Base-by-base conservation (phyloP, 1,140 invertebrate genomes). In the Drosophila seguyi region DNA sequence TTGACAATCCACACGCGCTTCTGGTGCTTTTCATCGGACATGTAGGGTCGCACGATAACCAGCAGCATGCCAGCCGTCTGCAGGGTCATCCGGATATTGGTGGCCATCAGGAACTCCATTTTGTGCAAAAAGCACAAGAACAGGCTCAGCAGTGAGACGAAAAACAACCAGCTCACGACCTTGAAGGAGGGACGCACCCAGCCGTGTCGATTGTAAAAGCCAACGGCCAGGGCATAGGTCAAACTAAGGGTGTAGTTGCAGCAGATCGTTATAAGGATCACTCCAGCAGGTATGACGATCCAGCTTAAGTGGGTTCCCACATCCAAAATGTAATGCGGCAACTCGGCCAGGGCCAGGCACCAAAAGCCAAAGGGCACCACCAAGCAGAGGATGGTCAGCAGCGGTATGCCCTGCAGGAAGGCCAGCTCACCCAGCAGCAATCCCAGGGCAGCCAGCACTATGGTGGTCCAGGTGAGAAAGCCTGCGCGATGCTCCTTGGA, bases 121-220 rank as follows among this genome's bases (percentile, higher is more conserved):
- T 18, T 96, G 77, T n/a, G 96, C 81, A 20, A 97, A 96, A 93
- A 97, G 97, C 29, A 27, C 4, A 69, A 18, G 34, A 71, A 44
- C 93, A 94, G 42, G 13, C 58, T 10, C 27, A 96, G 57, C 6
- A 68, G n/a, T 0, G 31, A 10, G 5, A 79, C 62, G 2, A 92
- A 41, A 0, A 42, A 10, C 7, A 77, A 11, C 87, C 90, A 87
- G 0, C 65, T 18, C 36, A 59, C 29, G 6, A 88, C 78, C n/a
- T 74, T 75, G 0, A 55, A 0, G 0, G 71, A 68, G 6, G 74
- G 60, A 10, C 36, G 27, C 3, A 29, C 22, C 18, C 81, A 79
- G 7, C 57, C 61, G 0, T 18, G 25, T 27, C 65, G 62, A 38
- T 88, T 80, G 27, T 83, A 75, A 3, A 48, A 39, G 20, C 4